Evolutionary conservation across 2,888 invertebrate genomes (phyloP).

Genomic region (Portevinia maculata): DNA sequence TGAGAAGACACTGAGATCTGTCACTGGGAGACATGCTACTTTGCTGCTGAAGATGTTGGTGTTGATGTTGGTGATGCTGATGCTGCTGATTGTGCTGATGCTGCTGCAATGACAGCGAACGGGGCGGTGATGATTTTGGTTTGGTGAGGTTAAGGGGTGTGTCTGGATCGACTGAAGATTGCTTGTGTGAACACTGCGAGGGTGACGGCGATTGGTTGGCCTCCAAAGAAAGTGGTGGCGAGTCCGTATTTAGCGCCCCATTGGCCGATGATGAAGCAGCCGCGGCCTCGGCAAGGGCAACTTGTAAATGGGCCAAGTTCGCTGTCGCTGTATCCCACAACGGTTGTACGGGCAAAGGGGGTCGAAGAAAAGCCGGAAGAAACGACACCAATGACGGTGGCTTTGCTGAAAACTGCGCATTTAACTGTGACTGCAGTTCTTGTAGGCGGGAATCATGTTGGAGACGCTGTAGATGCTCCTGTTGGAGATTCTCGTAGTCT

Average conservation of each 20-base stretch:
- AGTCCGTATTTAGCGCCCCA: conserved; percentile 51
- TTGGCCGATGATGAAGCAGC: conserved; percentile 72
- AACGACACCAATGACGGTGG: conserved; percentile 79
- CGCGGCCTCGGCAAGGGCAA: conserved; percentile 80
- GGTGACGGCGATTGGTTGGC: conserved; percentile 66
- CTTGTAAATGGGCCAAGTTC: conserved; percentile 88
- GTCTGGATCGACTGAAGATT: conserved; percentile 86
- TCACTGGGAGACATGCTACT: conserved; percentile 56
- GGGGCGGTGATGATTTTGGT: conserved; percentile 88
- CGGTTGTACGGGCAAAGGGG: conserved; percentile 80
- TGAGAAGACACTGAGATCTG: conserved; percentile 57
- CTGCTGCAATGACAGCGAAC: conserved; percentile 77
- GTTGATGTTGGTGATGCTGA: conserved; percentile 53
- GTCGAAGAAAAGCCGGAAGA: conserved; percentile 80
- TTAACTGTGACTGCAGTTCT: conserved; percentile 80
- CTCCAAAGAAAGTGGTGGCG: conserved; percentile 73
- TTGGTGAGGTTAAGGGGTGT: conserved; percentile 95
- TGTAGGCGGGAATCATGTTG: conserved; percentile 80
- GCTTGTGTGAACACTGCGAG: conserved; percentile 49
- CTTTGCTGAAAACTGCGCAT: conserved; percentile 77
- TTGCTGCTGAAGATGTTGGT: conserved; percentile 48
- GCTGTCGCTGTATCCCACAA: conserved; percentile 86
- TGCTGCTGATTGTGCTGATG: conserved; percentile 79
- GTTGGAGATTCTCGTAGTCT: conserved; percentile 79
- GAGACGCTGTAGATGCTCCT: conserved; percentile 79